Percentiles rank a stretch among this genome's conserved stretches.
phyloP scores from a whole-genome alignment of 2,888 invertebrate species.

The Melikaiella ostensackeni region DNA sequence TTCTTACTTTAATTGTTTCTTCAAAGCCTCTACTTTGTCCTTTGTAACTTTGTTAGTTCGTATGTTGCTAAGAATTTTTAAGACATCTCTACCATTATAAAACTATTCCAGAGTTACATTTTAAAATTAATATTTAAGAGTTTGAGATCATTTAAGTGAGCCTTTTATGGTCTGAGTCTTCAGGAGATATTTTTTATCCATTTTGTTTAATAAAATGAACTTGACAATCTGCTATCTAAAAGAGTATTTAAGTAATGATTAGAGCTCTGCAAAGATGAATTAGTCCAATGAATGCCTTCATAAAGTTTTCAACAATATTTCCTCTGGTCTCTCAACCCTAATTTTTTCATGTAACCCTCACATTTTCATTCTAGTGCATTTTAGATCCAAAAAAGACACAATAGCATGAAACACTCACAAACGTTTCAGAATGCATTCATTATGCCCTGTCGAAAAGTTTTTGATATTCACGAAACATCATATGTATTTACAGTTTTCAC shows the following conservation, averaged over 20 bases:
- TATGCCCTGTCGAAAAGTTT: background rate
- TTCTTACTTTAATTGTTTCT: conserved; percentile 17
- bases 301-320: background rate
- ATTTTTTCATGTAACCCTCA: background rate
- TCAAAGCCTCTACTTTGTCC: background rate
- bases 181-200: background rate
- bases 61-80: background rate
- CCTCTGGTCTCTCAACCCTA: background rate
- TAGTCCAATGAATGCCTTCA: background rate
- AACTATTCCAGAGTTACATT: background rate
- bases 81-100: background rate
- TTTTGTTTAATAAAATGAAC: background rate
- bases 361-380: background rate
- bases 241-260: background rate
- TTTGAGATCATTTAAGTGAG: background rate
- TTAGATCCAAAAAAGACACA: background rate
- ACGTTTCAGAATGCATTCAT: background rate
- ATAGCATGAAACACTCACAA: background rate
- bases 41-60: background rate
- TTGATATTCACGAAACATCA: background rate
- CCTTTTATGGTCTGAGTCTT: background rate
- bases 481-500: background rate
- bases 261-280: no score
- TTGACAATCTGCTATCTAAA: background rate
- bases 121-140: background rate